phyloP scores from a whole-genome alignment of 2,797 vertebrate genomes.

The Fratercula arctica region DNA sequence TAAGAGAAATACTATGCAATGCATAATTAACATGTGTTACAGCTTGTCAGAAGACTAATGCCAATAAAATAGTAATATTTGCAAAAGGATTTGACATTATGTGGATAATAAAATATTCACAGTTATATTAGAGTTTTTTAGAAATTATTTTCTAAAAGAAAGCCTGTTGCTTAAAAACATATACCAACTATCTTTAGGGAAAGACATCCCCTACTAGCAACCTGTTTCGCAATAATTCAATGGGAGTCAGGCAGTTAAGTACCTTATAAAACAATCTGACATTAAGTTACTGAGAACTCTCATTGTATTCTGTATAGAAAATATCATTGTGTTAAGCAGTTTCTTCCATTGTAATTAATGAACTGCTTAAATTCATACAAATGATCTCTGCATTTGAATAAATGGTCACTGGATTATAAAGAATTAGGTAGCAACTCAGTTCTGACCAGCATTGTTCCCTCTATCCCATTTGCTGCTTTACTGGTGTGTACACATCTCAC shows the following conservation, averaged over 20 bases:
- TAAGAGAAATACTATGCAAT: constrained; percentile 5
- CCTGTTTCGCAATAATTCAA: neutral
- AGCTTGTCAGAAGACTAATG: neutral
- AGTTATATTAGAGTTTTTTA: neutral
- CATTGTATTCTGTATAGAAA: neutral
- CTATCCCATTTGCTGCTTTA: neutral
- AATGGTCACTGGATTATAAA: neutral
- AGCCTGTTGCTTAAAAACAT: neutral
- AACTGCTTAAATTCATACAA: neutral
- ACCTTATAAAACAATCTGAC: neutral
- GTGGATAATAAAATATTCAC: constrained; percentile 1
- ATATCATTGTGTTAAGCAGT: neutral
- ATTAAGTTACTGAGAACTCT: neutral
- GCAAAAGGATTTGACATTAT: neutral
- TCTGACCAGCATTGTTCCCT: neutral
- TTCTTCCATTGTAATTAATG: neutral
- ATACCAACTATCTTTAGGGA: neutral
- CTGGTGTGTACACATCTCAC: neutral
- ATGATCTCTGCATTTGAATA: neutral
- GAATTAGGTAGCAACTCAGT: no score
- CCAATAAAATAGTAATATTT: neutral
- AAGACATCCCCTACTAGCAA: neutral
- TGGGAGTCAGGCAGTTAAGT: neutral
- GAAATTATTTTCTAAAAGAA: neutral
- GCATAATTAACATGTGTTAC: constrained; percentile 33